phyloP scores from a whole-genome alignment of 1,140 invertebrate genomes.

The Semibalanus balanoides region DNA sequence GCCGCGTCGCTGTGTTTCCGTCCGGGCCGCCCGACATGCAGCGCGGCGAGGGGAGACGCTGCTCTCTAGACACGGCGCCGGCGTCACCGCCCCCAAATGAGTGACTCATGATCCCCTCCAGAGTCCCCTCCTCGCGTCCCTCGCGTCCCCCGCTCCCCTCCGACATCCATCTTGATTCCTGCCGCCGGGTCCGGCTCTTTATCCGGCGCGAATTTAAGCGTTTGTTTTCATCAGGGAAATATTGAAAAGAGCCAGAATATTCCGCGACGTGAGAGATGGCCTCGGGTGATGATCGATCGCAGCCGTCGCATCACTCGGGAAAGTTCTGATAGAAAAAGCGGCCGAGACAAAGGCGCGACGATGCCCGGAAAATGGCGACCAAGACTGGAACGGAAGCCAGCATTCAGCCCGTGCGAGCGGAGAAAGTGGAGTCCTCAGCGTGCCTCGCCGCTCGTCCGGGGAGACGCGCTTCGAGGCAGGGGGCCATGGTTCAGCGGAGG shows the following conservation, averaged over 20 bases:
- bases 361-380: neutral
- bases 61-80: too few relatives aligned
- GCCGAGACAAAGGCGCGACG: neutral
- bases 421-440: neutral
- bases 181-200: neutral
- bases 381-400: neutral
- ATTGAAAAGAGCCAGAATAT: slow-evolving; percentile 2
- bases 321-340: neutral
- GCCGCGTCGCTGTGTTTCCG: too few relatives aligned
- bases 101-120: neutral
- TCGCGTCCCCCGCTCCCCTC: neutral
- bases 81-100: neutral
- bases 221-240: slow-evolving; percentile 1
- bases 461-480: too few relatives aligned
- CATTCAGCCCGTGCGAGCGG: neutral
- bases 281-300: neutral
- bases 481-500: too few relatives aligned
- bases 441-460: too few relatives aligned
- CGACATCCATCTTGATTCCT: neutral
- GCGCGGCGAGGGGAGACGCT: too few relatives aligned
- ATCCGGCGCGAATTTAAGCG: neutral
- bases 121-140: neutral
- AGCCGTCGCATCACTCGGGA: neutral
- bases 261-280: neutral
- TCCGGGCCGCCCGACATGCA: too few relatives aligned